Percentiles rank a stretch among this genome's conserved stretches.
phyloP scores from a whole-genome alignment of 2,888 invertebrate species.

The Cryptus viduatorius region DNA sequence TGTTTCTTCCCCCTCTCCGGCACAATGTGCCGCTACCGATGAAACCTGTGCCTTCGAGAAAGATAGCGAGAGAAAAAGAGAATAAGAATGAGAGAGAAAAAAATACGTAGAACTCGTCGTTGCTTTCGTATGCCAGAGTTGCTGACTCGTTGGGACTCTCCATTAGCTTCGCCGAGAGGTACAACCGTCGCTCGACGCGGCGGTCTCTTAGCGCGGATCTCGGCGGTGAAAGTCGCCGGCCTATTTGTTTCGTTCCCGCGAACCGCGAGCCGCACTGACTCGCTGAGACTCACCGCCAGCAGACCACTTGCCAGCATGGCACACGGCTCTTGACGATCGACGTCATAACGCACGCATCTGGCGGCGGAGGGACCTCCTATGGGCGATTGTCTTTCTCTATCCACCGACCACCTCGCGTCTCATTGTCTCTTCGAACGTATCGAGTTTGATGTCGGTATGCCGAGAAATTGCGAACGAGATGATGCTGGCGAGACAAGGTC shows the following conservation, averaged over 20 bases:
- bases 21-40: slow-evolving; percentile 35
- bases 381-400: slow-evolving; percentile 9
- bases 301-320: slow-evolving; percentile 45
- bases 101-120: slow-evolving; percentile 24
- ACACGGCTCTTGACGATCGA: slow-evolving; percentile 1
- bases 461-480: slow-evolving; percentile 60
- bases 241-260: slow-evolving; percentile 79
- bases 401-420: background rate
- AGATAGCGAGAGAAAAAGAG: background rate
- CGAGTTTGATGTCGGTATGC: background rate
- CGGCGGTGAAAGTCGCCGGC: slow-evolving; percentile 84
- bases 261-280: slow-evolving; percentile 37
- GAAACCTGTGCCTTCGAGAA: background rate
- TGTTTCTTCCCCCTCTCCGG: slow-evolving; percentile 22
- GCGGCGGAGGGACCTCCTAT: background rate
- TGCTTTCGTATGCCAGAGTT: slow-evolving; percentile 43
- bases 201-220: slow-evolving; percentile 61
- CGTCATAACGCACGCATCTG: slow-evolving; percentile 34
- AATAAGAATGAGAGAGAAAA: background rate
- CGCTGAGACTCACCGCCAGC: slow-evolving; percentile 26
- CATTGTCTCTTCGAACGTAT: background rate
- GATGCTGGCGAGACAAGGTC: slow-evolving; percentile 51
- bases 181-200: slow-evolving; percentile 33
- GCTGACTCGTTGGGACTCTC: slow-evolving; percentile 58
- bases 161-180: slow-evolving; percentile 54